A percentile compares a stretch with the other conserved stretches of the same genome.
These are phyloP conservation scores for Scolopax bukidnonensis DNA, from an alignment of 2,797 vertebrate genomes.

Conservation along the genomic window DNA sequence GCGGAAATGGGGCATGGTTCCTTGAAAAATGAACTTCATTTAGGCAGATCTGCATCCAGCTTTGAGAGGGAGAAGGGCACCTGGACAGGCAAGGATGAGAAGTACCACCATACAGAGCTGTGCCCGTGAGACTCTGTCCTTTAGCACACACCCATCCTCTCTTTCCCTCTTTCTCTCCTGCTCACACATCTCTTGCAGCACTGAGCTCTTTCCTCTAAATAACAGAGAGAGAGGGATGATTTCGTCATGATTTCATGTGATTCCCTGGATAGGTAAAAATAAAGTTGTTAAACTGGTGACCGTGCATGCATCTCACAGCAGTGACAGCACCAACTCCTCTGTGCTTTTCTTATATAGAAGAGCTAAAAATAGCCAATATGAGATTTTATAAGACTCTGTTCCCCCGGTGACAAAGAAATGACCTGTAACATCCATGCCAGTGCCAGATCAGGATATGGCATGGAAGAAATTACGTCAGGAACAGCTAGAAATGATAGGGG, in stretches of 20 bases:
- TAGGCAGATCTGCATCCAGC: background rate
- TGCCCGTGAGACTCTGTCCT: background rate
- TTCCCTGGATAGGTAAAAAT: slow-evolving; percentile 38
- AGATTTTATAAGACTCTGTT: background rate
- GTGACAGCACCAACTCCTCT: slow-evolving; percentile 14
- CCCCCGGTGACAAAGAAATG: background rate
- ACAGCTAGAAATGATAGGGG: background rate
- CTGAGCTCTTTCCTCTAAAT: background rate
- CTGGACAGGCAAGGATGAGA: background rate
- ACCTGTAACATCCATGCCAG: background rate
- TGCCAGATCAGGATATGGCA: background rate
- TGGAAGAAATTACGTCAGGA: background rate
- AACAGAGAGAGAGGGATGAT: background rate
- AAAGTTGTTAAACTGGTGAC: slow-evolving; percentile 56
- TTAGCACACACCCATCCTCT: background rate
- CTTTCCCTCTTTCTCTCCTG: background rate
- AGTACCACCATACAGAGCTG: background rate
- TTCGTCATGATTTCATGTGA: slow-evolving; percentile 16
- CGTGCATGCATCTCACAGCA: slow-evolving; percentile 16
- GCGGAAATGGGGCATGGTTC: background rate
- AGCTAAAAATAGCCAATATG: slow-evolving; percentile 15
- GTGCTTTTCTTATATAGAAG: slow-evolving; percentile 2
- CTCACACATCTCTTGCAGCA: background rate
- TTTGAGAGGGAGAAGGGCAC: background rate
- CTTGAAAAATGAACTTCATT: background rate